Evolutionary conservation across 2,797 vertebrate genomes (phyloP).

Genomic region (Xenopus petersii): DNA sequence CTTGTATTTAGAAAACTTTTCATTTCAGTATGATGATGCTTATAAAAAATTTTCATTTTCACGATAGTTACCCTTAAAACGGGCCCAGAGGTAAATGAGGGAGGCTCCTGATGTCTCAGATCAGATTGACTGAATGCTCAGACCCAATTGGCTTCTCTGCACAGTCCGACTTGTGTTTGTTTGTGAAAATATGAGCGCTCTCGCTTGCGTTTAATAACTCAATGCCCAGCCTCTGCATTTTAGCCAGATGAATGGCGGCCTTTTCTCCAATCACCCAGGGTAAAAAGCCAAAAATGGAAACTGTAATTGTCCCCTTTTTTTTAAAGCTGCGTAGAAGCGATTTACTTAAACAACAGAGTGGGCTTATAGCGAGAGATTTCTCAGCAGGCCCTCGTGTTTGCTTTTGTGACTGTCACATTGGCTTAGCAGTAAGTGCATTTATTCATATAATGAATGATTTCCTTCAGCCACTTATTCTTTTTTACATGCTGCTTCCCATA

Average conservation of each 20-base stretch:
- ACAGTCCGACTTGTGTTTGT: too few relatives aligned
- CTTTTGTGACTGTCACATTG: constrained; percentile 32
- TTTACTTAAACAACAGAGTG: constrained; percentile 47
- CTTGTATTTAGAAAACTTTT: too few relatives aligned
- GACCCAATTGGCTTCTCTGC: too few relatives aligned
- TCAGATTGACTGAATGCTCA: too few relatives aligned
- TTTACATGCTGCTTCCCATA: constrained; percentile 18
- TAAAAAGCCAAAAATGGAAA: constrained; percentile 36
- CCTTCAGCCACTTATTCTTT: constrained; percentile 32
- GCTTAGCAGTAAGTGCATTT: constrained; percentile 43
- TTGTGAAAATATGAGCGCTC: too few relatives aligned
- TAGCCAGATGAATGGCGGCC: background rate
- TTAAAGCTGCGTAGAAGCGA: constrained; percentile 32
- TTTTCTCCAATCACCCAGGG: constrained; percentile 15
- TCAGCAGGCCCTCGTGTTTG: constrained; percentile 31
- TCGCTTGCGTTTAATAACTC: too few relatives aligned
- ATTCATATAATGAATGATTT: constrained; percentile 48
- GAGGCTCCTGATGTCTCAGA: too few relatives aligned
- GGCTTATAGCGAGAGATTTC: constrained; percentile 39
- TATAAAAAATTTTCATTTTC: too few relatives aligned
- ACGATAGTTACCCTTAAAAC: too few relatives aligned
- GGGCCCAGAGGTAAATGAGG: too few relatives aligned
- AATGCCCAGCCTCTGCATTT: constrained; percentile 1
- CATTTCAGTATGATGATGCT: too few relatives aligned
- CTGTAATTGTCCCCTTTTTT: constrained; percentile 40